These are phyloP conservation scores for Ctenicera cuprea DNA, from an alignment of 2,888 invertebrate species.

Conservation along the genomic window DNA sequence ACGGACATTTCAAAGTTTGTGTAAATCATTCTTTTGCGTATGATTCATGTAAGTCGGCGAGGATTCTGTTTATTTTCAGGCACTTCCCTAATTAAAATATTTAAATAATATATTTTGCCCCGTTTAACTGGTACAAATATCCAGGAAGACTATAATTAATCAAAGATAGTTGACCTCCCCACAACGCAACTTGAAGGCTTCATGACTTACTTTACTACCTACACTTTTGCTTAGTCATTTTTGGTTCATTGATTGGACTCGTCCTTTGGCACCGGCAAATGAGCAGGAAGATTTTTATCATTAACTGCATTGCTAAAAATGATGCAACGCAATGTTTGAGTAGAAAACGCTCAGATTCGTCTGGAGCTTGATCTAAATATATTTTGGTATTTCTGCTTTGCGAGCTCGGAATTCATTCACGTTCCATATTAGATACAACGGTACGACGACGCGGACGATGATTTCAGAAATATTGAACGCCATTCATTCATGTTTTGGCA, in stretches of 20 bases:
- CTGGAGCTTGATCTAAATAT: slow-evolving; percentile 40
- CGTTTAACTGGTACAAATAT: slow-evolving; percentile 45
- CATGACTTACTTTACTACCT: slow-evolving; percentile 28
- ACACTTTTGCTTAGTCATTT: slow-evolving; percentile 44
- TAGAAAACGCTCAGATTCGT: slow-evolving; percentile 26
- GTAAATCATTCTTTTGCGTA: slow-evolving; percentile 24
- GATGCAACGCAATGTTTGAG: slow-evolving; percentile 47
- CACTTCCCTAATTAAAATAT: slow-evolving; percentile 54
- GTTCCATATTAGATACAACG: slow-evolving; percentile 18
- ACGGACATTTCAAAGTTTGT: slow-evolving; percentile 9
- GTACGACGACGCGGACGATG: not conserved
- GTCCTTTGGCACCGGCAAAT: slow-evolving; percentile 52
- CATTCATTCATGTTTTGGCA: no score
- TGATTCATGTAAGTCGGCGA: slow-evolving; percentile 30
- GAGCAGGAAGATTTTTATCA: slow-evolving; percentile 41
- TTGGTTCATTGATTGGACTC: slow-evolving; percentile 56
- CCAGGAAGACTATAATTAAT: slow-evolving; percentile 53
- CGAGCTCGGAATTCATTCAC: slow-evolving; percentile 42
- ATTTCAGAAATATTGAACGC: no score
- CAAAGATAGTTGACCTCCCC: slow-evolving; percentile 41
- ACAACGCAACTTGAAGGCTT: slow-evolving; percentile 24
- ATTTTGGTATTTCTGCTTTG: slow-evolving; percentile 26
- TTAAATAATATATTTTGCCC: slow-evolving; percentile 36
- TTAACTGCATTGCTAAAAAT: slow-evolving; percentile 47
- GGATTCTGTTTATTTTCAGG: slow-evolving; percentile 37